Evolutionary conservation across 2,888 invertebrate genomes (phyloP), one percentile per base, ranked within the genome.

Genomic region (Catocala sponsa): DNA sequence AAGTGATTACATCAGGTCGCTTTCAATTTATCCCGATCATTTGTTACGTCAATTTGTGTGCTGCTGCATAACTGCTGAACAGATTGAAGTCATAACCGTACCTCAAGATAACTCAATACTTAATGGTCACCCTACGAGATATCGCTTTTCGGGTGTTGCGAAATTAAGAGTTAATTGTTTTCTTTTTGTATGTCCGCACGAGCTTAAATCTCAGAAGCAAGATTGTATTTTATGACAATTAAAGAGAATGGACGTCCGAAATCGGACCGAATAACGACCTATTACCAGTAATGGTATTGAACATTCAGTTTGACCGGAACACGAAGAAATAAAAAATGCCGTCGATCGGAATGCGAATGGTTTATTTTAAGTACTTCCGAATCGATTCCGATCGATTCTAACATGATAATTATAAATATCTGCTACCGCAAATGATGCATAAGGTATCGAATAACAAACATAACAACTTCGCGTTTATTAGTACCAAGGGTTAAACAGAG

Each of bases 81-180:
- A 63, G 65, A 77, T 73, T 66, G 67, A 12, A 63, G 54, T 80
- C 70, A 76, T 83, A 80, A 84, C 72, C 69, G 65, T 82, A 82
- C 73, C 63, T 82, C 78, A 81, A 81, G 80, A 83, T 85, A 83
- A 83, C 69, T 79, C 68, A 61, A 74, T 76, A 74, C 63, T 81
- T 83, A 81, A 83, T 87, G 86, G 85, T 68, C 65, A 67, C 86
- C 86, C 83, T 85, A 87, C 83, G 80, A 58, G 75, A 81, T 77
- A 82, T 79, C 74, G 79, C 71, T 81, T 84, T 86, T 84, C 71
- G 84, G 82, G 85, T 85, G 85, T 88, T 85, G 85, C 87, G 68
- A 83, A 88, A 85, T 88, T 86, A 87, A 87, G 79, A 83, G 78
- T 82, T 81, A 82, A 85, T 86, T 82, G 79, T 84, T 82, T 85